Percentiles rank a stretch among this genome's conserved stretches.
Conservation (phyloP, 2,113 vertebrate species). For the Uria aalge region DNA sequence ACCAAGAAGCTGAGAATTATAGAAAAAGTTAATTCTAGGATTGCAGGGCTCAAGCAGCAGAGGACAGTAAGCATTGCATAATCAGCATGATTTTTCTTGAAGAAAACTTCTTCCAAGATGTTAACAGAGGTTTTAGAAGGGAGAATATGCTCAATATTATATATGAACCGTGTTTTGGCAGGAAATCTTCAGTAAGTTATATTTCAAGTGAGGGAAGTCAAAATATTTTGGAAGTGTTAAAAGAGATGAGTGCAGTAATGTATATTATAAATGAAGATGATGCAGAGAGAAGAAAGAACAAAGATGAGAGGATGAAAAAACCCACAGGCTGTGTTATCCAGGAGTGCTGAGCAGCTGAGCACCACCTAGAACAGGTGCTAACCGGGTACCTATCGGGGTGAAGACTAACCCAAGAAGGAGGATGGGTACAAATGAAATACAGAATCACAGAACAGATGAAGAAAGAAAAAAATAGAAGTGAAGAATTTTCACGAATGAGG, state of each 20-base stretch:
- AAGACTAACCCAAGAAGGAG: not conserved
- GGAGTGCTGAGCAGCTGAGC: not conserved
- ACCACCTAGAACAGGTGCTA: not conserved
- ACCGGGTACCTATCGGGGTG: not conserved
- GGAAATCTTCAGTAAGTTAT: not conserved
- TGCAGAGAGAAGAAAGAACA: not conserved
- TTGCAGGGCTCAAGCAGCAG: not conserved
- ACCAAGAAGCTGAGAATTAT: not conserved
- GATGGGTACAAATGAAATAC: not conserved
- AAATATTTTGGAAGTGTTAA: slow-evolving; percentile 46
- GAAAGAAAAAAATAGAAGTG: not conserved
- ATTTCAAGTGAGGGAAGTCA: not conserved
- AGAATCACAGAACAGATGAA: not conserved
- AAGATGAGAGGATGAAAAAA: not conserved
- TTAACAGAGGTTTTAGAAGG: not conserved
- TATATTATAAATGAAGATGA: not conserved
- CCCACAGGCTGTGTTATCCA: not conserved
- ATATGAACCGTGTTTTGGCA: not conserved
- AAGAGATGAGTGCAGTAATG: not conserved
- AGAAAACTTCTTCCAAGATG: not conserved
- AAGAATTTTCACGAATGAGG: not conserved
- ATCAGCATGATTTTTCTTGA: not conserved
- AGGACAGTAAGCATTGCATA: not conserved
- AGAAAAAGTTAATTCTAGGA: not conserved
- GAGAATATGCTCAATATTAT: not conserved